Evolutionary conservation across 1,140 invertebrate genomes (phyloP).

Genomic region (Apocrypta bakeri): DNA sequence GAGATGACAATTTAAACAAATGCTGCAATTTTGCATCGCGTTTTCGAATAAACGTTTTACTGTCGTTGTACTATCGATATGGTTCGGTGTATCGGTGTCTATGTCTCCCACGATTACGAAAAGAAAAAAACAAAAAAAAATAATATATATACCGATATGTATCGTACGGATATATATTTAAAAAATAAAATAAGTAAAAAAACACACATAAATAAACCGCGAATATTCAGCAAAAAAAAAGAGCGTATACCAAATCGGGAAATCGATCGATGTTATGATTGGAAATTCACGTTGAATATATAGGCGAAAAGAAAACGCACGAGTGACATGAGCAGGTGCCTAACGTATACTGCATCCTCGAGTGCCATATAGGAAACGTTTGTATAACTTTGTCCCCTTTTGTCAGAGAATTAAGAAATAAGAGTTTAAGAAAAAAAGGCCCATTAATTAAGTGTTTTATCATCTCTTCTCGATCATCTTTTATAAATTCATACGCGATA

Average conservation of each 20-base stretch:
- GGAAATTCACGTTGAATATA: too few species aligned
- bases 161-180: too few species aligned
- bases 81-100: constrained; percentile 70
- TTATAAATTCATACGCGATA: constrained; percentile 17
- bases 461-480: constrained; percentile 26
- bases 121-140: constrained; percentile 41
- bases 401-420: neutral
- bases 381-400: constrained; percentile 34
- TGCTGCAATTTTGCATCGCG: constrained; percentile 22
- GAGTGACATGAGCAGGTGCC: constrained; percentile 27
- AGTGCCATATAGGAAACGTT: constrained; percentile 23
- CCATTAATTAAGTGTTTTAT: constrained; percentile 34
- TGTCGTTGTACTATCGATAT: constrained; percentile 67
- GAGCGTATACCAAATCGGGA: neutral
- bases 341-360: constrained; percentile 21
- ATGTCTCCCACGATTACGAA: constrained; percentile 52
- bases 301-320: too few species aligned
- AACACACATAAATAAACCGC: too few species aligned
- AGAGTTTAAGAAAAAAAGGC: too few species aligned
- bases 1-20: neutral
- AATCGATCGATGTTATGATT: neutral
- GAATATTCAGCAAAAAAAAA: neutral
- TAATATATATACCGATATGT: neutral
- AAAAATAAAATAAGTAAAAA: too few species aligned
- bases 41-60: constrained; percentile 65